Conservation (phyloP, 2,888 invertebrate species). For the Xestia sexstrigata region DNA sequence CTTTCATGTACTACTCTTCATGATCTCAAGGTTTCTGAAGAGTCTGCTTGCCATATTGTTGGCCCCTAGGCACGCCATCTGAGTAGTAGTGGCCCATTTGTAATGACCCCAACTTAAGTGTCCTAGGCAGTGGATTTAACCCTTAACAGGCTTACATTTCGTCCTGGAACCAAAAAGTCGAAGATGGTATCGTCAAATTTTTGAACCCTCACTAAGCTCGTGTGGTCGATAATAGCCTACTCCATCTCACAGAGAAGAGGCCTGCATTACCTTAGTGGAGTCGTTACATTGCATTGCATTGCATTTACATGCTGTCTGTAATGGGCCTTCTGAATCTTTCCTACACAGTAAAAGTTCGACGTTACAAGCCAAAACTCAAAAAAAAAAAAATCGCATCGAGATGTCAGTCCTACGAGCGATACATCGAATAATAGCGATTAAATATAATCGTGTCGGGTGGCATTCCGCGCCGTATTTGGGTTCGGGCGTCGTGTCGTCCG, state of each 20-base stretch:
- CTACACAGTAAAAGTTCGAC: neutral
- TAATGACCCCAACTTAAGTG: neutral
- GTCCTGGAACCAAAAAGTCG: neutral
- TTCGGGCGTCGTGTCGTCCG: conserved; percentile 68
- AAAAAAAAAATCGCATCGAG: conserved; percentile 19
- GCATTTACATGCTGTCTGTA: neutral
- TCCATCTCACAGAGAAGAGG: neutral
- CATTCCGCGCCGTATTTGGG: conserved; percentile 76
- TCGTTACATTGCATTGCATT: no score
- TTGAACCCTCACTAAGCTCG: neutral
- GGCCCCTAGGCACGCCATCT: no score
- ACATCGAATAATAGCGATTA: conserved; percentile 64
- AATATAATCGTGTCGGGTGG: conserved; percentile 71
- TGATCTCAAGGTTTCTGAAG: no score
- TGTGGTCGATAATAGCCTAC: neutral
- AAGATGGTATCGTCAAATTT: neutral
- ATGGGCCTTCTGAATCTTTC: neutral
- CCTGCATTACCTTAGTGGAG: neutral
- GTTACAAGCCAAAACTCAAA: neutral
- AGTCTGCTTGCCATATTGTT: no score
- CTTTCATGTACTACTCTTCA: no score
- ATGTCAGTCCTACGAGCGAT: conserved; percentile 19
- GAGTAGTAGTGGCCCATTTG: neutral
- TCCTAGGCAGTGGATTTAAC: neutral
- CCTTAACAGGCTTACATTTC: neutral